phyloP scores from a whole-genome alignment of 2,888 invertebrate genomes.

The Odontothrips loti region DNA sequence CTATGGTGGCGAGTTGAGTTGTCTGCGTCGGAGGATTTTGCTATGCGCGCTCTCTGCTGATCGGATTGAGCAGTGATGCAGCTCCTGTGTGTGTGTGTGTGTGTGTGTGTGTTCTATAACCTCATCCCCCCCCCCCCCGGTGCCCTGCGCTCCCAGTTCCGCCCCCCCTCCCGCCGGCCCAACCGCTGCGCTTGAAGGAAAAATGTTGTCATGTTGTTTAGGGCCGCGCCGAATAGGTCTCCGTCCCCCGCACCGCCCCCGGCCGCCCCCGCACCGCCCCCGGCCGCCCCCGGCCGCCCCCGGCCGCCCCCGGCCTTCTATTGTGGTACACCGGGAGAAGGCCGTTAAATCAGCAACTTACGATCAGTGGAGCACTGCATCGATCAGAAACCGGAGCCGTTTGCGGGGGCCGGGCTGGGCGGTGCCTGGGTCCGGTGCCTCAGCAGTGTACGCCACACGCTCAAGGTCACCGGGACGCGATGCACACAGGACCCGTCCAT shows the following conservation, averaged over 20 bases:
- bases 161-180: not conserved
- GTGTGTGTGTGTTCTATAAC: too few relatives aligned
- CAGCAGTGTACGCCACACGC: too few relatives aligned
- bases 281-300: not conserved
- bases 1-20: too few relatives aligned
- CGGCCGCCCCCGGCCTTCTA: not conserved
- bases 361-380: constrained; percentile 4
- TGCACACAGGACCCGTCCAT: too few relatives aligned
- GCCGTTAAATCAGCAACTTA: constrained; percentile 17
- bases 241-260: not conserved
- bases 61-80: too few relatives aligned
- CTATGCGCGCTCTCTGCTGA: too few relatives aligned
- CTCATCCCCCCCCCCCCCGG: too few relatives aligned
- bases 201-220: constrained; percentile 27
- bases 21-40: too few relatives aligned
- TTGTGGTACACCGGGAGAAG: not conserved
- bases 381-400: not conserved
- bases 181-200: not conserved
- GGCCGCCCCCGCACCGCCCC: not conserved
- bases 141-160: not conserved
- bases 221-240: not conserved
- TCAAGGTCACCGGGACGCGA: too few relatives aligned
- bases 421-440: too few relatives aligned
- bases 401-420: not conserved
- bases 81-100: too few relatives aligned